Percentiles rank a stretch among this genome's conserved stretches.
Conservation (phyloP, 2,888 invertebrate genomes). For the Tipula confusa region DNA sequence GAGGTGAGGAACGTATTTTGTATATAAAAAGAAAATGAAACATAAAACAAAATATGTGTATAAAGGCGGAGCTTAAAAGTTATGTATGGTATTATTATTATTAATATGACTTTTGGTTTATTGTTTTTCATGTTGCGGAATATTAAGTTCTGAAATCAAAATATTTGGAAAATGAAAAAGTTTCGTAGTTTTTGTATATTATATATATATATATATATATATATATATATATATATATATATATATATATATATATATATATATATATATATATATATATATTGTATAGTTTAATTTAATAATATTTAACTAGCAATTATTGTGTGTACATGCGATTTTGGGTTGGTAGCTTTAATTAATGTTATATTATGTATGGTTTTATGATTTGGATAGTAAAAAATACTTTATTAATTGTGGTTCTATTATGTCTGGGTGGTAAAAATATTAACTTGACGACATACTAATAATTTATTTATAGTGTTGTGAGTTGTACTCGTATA, state of each 20-base stretch:
- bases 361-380: background rate
- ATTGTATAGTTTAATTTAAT: background rate
- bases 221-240: no score
- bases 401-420: no score
- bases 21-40: no score
- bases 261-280: no score
- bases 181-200: background rate
- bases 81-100: background rate
- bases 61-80: background rate
- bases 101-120: background rate
- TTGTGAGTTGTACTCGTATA: no score
- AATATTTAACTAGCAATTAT: background rate
- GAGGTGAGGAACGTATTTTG: no score
- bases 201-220: no score
- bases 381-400: background rate
- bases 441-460: background rate
- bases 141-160: background rate
- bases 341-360: background rate
- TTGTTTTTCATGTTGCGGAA: background rate
- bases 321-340: background rate
- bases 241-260: no score
- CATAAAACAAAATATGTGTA: no score
- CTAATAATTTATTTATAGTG: no score
- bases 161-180: background rate
- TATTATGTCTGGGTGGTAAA: background rate